Percentiles rank a stretch among this genome's conserved stretches.
These are phyloP conservation scores for Uromys caudimaculatus DNA, from an alignment of 2,797 vertebrate genomes.

Conservation along the genomic window DNA sequence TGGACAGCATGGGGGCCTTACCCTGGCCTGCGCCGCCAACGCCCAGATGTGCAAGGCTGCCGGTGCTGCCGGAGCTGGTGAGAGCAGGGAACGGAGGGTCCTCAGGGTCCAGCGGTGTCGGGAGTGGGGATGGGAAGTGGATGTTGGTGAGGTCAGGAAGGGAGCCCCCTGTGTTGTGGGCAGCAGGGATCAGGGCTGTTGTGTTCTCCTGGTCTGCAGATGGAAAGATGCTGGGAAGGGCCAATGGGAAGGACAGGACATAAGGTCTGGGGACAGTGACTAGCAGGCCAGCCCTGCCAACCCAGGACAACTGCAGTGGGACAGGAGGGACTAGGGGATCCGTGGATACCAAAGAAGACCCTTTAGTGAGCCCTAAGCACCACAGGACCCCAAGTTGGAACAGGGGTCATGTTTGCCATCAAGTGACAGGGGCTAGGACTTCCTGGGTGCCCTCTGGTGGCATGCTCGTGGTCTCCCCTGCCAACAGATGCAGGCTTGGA, in stretches of 20 bases:
- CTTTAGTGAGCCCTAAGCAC: neutral
- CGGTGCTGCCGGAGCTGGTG: slow-evolving; percentile 93
- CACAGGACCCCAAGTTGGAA: neutral
- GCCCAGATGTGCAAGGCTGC: slow-evolving; percentile 95
- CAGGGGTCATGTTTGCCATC: neutral
- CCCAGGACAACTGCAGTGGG: neutral
- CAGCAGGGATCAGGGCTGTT: slow-evolving; percentile 92
- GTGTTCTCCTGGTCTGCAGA: slow-evolving; percentile 96
- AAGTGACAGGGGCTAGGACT: neutral
- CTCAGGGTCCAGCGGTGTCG: slow-evolving; percentile 96
- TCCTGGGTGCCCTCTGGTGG: neutral
- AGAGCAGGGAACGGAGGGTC: slow-evolving; percentile 95
- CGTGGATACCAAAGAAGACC: neutral
- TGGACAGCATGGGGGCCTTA: slow-evolving; percentile 80
- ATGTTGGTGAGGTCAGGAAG: slow-evolving; percentile 98
- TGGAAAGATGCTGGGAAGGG: slow-evolving; percentile 94
- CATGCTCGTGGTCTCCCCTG: neutral
- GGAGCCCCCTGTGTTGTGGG: slow-evolving; percentile 97
- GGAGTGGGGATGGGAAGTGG: slow-evolving; percentile 98
- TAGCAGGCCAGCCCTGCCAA: neutral
- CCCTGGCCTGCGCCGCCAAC: slow-evolving; percentile 93
- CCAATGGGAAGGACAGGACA: neutral
- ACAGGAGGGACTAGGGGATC: neutral
- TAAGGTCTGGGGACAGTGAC: neutral
- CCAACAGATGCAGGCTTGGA: neutral